These are phyloP conservation scores for Avahi laniger DNA, from an alignment of 2,797 vertebrate species.

Conservation along the genomic window DNA sequence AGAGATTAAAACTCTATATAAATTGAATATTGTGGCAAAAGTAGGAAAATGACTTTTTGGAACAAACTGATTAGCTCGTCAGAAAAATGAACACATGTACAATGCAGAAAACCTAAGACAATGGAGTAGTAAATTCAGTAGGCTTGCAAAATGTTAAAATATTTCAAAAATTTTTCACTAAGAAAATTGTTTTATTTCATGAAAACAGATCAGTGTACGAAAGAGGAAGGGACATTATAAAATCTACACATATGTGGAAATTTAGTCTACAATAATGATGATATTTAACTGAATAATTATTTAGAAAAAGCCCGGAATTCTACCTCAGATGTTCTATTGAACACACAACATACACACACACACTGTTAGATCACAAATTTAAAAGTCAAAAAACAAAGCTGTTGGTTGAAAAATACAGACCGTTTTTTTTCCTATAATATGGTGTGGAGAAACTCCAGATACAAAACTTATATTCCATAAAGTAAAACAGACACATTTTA, in stretches of 20 bases:
- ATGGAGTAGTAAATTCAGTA: neutral
- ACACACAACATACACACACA: neutral
- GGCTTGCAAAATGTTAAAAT: neutral
- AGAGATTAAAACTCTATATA: neutral
- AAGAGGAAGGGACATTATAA: neutral
- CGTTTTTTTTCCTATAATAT: neutral
- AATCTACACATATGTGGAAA: neutral
- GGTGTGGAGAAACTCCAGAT: neutral
- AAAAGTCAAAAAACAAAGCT: neutral
- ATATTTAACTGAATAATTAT: neutral
- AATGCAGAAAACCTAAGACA: neutral
- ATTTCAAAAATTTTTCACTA: neutral
- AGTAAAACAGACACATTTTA: neutral
- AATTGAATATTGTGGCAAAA: neutral
- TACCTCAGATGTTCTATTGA: neutral
- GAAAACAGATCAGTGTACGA: neutral
- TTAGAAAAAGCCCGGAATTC: neutral
- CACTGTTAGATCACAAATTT: neutral
- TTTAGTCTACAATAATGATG: neutral
- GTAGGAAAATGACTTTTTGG: neutral
- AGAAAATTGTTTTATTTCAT: neutral
- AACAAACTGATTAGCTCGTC: neutral
- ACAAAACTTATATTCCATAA: neutral
- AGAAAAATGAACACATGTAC: neutral
- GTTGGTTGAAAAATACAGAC: neutral